phyloP scores from a whole-genome alignment of 2,888 invertebrate species.

The Drosophila algonquin region DNA sequence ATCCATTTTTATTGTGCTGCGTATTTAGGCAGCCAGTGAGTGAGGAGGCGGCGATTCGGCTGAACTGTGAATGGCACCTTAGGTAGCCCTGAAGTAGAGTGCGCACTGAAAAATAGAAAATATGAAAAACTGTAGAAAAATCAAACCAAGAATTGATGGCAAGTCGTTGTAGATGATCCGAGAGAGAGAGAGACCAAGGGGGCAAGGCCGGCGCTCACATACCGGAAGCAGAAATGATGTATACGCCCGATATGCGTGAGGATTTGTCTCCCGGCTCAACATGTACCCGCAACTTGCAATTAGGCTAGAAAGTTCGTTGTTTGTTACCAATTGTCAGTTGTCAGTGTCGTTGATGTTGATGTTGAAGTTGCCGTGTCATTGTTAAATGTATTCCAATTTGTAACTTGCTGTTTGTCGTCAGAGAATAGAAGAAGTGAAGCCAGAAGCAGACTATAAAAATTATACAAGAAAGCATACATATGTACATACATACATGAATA shows the following conservation, averaged over 20 bases:
- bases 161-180: conserved; percentile 9
- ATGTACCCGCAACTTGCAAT: conserved; percentile 20
- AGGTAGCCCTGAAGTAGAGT: conserved; percentile 44
- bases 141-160: conserved; percentile 15
- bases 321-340: conserved; percentile 47
- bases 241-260: conserved; percentile 19
- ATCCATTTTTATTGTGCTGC: conserved; percentile 44
- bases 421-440: conserved; percentile 24
- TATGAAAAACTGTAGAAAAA: conserved; percentile 29
- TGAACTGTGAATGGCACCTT: conserved; percentile 51
- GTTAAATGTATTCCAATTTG: conserved; percentile 53
- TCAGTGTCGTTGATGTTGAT: conserved; percentile 52
- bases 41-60: conserved; percentile 3
- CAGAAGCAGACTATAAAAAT: conserved; percentile 38
- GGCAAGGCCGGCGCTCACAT: conserved; percentile 8
- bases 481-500: conserved; percentile 30
- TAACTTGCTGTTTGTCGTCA: conserved; percentile 43
- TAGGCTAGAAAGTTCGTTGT: conserved; percentile 50
- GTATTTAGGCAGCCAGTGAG: conserved; percentile 30
- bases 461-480: conserved; percentile 35
- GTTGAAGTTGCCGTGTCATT: conserved; percentile 65
- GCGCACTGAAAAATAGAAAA: conserved; percentile 18
- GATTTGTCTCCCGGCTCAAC: background rate
- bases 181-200: background rate
- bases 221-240: conserved; percentile 34